Base-by-base conservation (phyloP, 2,113 vertebrate genomes). In the Mormyrus iriodes region DNA sequence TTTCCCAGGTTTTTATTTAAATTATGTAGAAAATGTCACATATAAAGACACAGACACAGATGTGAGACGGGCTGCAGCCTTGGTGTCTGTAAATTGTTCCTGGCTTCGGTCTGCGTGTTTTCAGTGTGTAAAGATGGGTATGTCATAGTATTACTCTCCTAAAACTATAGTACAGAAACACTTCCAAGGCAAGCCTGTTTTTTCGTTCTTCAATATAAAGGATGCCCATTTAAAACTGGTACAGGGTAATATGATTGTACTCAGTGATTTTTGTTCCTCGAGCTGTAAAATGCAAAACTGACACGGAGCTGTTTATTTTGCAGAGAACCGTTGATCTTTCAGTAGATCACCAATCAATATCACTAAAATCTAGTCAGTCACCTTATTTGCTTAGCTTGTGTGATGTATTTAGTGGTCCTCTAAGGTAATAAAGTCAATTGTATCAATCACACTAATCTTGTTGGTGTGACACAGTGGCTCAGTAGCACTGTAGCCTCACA, bases 381-480 rank as follows among this genome's bases (percentile, higher is more conserved):
- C 31, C 55, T 87, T 51, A 87, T 87, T 87, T 44, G 9, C 39
- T 87, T 87, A n/a, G 10, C 35, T 79, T 55, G 46, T 21, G 12
- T 35, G 17, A 82, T 55, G 58, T 87, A 21, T 35, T 52, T 76
- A 61, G 17, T 35, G 51, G 27, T 27, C 52, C 79, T 85, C 79
- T 49, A 44, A n/a, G 27, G 52, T 48, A 42, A 46, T 31, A 13
- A 82, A 89, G 52, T 55, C 31, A 53, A 61, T 65, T 87, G n/a
- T 35, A 87, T 61, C 53, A 87, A 87, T 87, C 55, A 79, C 73
- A 19, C 73, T 79, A 39, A 42, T 79, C 35, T 42, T 79, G 73
- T 79, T 79, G 35, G 17, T 69, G 73, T 79, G 73, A 79, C 73
- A 79, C 8, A 79, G 73, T 42, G 73, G 73, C 35, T 79, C 4